phyloP scores from a whole-genome alignment of 2,888 invertebrate species.

The Rotaria sp. region DNA sequence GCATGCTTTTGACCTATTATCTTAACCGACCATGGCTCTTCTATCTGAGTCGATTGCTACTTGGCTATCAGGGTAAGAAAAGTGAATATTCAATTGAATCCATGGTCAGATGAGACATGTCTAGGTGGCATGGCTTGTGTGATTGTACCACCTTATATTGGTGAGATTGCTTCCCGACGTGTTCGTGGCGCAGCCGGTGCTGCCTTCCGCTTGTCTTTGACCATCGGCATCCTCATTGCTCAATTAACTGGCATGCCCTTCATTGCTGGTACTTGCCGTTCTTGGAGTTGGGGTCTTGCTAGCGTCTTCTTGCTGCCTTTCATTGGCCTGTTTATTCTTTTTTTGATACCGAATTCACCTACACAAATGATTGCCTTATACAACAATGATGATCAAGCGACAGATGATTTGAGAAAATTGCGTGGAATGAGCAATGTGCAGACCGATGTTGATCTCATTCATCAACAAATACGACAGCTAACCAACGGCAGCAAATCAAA shows the following conservation, averaged over 20 bases:
- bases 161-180: constrained; percentile 3
- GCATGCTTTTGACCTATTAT: neutral
- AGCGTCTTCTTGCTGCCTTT: neutral
- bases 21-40: neutral
- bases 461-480: neutral
- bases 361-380: neutral
- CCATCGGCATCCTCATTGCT: neutral
- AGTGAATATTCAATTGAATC: too few relatives aligned
- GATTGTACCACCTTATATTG: constrained; percentile 15
- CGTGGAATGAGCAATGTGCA: neutral
- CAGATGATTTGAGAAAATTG: neutral
- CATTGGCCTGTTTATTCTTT: neutral
- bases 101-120: neutral
- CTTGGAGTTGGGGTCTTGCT: neutral
- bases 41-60: neutral
- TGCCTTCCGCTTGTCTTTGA: neutral
- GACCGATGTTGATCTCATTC: neutral
- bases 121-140: constrained; percentile 25
- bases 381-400: neutral
- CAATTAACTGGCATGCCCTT: constrained; percentile 6
- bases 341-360: neutral
- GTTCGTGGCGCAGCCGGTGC: constrained; percentile 16
- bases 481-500: neutral
- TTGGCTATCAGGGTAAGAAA: constrained; percentile 11
- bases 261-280: neutral